Percentiles rank a stretch among this genome's conserved stretches.
Evolutionary conservation across 2,113 vertebrate genomes (phyloP).

Genomic region (Bungarus multicinctus): DNA sequence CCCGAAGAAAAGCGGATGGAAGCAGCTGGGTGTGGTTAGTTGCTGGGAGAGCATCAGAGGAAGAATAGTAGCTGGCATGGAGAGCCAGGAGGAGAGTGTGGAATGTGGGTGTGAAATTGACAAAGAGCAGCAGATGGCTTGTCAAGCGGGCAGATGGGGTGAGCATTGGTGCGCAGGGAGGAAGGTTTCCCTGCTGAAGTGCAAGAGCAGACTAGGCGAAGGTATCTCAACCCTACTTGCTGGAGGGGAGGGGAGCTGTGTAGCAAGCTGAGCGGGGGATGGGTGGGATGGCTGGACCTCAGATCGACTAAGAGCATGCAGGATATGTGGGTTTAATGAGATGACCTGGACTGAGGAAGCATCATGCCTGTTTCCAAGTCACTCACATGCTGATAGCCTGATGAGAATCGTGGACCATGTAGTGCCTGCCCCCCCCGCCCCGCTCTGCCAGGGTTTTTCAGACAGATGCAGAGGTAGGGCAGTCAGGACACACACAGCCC

Average conservation of each 20-base stretch:
- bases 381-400: background rate
- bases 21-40: background rate
- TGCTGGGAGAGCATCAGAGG: background rate
- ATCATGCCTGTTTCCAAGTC: background rate
- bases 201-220: background rate
- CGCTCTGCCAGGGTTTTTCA: background rate
- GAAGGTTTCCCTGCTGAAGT: background rate
- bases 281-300: background rate
- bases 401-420: background rate
- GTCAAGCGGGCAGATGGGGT: background rate
- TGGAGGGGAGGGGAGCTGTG: background rate
- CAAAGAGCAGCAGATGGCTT: background rate
- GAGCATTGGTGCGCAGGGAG: background rate
- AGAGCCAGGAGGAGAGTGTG: background rate
- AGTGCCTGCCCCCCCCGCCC: too few species aligned
- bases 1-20: background rate
- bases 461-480: background rate
- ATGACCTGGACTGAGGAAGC: background rate
- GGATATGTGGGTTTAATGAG: background rate
- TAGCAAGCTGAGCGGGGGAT: background rate
- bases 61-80: background rate
- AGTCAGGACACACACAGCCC: background rate
- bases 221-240: background rate
- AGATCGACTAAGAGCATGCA: background rate
- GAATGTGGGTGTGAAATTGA: background rate